Evolutionary conservation across 2,888 invertebrate species (phyloP).

Genomic region (Coecobrya sp.): DNA sequence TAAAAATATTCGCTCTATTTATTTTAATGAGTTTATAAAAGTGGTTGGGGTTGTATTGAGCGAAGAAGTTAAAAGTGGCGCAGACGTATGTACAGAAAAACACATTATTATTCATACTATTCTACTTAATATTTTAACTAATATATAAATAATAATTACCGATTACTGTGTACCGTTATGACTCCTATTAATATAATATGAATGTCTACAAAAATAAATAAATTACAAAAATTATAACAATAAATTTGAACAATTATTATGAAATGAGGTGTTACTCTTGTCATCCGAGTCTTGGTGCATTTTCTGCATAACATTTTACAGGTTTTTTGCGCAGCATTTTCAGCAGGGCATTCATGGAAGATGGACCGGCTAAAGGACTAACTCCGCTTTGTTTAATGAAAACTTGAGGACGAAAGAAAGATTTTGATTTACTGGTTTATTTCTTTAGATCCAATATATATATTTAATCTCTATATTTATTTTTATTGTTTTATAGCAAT

Average conservation of each 20-base stretch:
- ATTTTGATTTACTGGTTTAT: conserved; percentile 5
- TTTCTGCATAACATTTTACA: too few species aligned
- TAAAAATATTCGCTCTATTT: background rate
- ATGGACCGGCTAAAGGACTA: too few species aligned
- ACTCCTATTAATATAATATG: conserved; percentile 23
- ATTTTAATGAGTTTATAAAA: background rate
- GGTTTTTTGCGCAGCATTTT: too few species aligned
- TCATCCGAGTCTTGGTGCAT: too few species aligned
- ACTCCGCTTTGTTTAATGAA: too few species aligned
- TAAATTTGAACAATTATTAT: conserved; percentile 31
- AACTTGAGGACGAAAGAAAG: background rate
- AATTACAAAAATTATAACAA: background rate
- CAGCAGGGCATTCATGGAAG: too few species aligned
- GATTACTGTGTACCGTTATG: conserved; percentile 22
- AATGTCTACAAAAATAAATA: conserved; percentile 20
- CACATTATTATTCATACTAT: background rate
- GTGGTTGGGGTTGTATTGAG: background rate
- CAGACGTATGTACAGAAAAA: conserved; percentile 16
- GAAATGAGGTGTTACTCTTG: background rate
- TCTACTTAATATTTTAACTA: background rate
- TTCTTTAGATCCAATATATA: background rate
- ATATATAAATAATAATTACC: background rate
- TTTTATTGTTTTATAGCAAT: conserved; percentile 2
- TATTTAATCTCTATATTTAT: conserved; percentile 10
- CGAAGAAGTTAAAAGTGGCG: background rate